Base-by-base conservation (phyloP, 2,113 vertebrate genomes). In the Dissostichus mawsoni region DNA sequence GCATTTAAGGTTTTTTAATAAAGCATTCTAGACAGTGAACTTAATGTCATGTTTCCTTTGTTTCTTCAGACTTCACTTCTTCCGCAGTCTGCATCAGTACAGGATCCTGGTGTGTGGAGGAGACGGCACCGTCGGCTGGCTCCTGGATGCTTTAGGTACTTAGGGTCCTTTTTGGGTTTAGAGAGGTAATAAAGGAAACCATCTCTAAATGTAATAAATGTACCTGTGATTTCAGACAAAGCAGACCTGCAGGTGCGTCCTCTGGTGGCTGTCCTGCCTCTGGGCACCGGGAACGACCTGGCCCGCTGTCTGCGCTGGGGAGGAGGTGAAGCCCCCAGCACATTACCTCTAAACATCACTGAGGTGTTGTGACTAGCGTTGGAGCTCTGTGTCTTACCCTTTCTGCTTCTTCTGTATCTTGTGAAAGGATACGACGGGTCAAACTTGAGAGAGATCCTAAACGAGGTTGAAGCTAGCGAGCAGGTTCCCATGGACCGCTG, bases 91-190 rank as follows among this genome's bases (percentile, higher is more conserved):
- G 58, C 91, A 82, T 5, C 74, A 96, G 44, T 96, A 93, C 87
- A 95, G 96, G 61, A 94, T 98, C 87, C 90, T 98, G 93, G 97
- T 96, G 25, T 98, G 97, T 53, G 97, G 97, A 0, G 97, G 97
- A 33, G 97, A 98, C 0, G 97, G 97, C 76, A 98, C 97, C 0
- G 97, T 97, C 6, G 97, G 97, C 55, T 98, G 97, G 97, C 96
- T 98, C 79, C 94, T 98, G 69, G 97, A 98, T 71, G 96, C 95
- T 76, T 96, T 98, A 83, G 97, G 97, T 98, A 75, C 48, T 58
- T 4, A 33, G 3, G n/a, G 11, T 76, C 13, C 8, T 7, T 61
- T 65, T 36, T 9, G 33, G 17, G 29, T 52, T 45, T 65, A 9
- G 10, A 51, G 16, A 74, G 25, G 18, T 13, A 2, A 62, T 13